phyloP scores from a whole-genome alignment of 2,888 invertebrate species.

The Cheilosia scutellata region DNA sequence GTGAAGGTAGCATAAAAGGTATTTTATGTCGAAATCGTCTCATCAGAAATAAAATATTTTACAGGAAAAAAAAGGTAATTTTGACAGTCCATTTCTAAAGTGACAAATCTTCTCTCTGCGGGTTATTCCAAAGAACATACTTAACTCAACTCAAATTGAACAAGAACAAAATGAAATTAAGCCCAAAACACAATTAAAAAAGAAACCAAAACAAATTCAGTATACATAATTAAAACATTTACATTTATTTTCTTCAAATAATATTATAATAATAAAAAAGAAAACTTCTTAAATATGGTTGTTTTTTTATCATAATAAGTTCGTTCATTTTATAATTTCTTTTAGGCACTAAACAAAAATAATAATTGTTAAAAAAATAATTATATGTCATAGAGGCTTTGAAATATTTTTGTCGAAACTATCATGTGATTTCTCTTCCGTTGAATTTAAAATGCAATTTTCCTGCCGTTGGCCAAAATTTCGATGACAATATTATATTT shows the following conservation, averaged over 20 bases:
- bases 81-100: background rate
- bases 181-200: conserved; percentile 5
- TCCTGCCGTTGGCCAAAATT: background rate
- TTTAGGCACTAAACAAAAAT: conserved; percentile 54
- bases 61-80: too few relatives aligned
- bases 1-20: too few relatives aligned
- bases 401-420: conserved; percentile 17
- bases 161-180: background rate
- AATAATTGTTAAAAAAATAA: conserved; percentile 41
- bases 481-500: background rate
- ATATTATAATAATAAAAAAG: conserved; percentile 6
- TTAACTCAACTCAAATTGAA: background rate
- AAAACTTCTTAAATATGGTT: conserved; percentile 58
- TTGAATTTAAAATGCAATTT: conserved; percentile 32
- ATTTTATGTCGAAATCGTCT: too few relatives aligned
- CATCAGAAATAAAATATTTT: too few relatives aligned
- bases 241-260: conserved; percentile 69
- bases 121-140: too few relatives aligned
- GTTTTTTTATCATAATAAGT: conserved; percentile 43
- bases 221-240: conserved; percentile 70
- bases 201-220: conserved; percentile 31
- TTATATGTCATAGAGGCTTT: conserved; percentile 11
- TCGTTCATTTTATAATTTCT: conserved; percentile 42
- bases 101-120: too few relatives aligned
- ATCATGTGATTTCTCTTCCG: background rate